These are phyloP conservation scores for Gnathonemus longibarbis DNA, from an alignment of 2,113 vertebrate species.

Conservation along the genomic window DNA sequence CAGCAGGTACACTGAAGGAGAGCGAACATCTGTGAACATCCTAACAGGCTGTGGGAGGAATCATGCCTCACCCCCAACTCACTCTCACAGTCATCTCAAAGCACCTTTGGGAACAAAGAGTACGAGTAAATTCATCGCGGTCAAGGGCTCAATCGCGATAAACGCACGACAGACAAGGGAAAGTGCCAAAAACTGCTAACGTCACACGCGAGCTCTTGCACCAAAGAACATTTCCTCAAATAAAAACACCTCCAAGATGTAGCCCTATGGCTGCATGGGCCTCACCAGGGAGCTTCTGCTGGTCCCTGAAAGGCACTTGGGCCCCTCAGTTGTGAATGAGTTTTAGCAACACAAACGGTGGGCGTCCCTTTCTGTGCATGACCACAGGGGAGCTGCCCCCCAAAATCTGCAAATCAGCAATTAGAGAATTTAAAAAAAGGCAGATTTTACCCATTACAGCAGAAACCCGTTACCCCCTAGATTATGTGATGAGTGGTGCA, in stretches of 20 bases:
- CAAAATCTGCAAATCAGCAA: background rate
- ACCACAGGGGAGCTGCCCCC: too few relatives aligned
- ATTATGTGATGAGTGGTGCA: conserved; percentile 39
- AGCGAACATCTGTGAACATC: background rate
- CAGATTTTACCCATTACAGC: background rate
- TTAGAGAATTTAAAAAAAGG: background rate
- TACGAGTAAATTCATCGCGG: background rate
- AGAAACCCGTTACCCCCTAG: conserved; percentile 52
- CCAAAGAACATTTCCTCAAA: background rate
- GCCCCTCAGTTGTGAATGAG: too few relatives aligned
- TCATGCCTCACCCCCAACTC: background rate
- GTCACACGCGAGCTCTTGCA: background rate
- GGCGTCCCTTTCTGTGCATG: too few relatives aligned
- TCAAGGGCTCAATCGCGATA: background rate
- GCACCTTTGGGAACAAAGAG: background rate
- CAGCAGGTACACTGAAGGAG: background rate
- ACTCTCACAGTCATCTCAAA: background rate
- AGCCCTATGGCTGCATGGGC: background rate
- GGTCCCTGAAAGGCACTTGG: too few relatives aligned
- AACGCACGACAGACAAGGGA: background rate
- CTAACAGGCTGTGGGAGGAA: background rate
- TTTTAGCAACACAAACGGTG: too few relatives aligned
- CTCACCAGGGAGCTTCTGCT: too few relatives aligned
- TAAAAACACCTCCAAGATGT: background rate
- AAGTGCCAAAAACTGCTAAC: background rate